Conservation (phyloP, 2,797 vertebrate species). For the Sebastes variabilis region DNA sequence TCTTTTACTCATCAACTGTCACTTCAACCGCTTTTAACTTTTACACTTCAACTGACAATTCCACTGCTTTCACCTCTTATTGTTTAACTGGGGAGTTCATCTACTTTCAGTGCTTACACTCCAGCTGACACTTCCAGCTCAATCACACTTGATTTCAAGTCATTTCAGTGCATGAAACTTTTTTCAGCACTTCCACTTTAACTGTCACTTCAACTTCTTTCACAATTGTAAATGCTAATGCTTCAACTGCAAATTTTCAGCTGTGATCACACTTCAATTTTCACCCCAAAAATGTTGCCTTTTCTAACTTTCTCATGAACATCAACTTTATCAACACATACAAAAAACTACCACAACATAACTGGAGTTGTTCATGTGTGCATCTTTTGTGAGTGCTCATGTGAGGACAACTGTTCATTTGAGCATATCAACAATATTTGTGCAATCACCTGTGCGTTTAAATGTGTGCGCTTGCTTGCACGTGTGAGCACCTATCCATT, state of each 20-base stretch:
- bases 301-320: conserved; percentile 2
- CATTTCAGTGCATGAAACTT: not conserved
- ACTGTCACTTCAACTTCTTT: not conserved
- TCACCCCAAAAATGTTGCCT: not conserved
- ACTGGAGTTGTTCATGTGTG: conserved; percentile 1
- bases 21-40: no score
- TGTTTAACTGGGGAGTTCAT: not conserved
- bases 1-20: not conserved
- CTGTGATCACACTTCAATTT: not conserved
- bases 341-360: not conserved
- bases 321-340: not conserved
- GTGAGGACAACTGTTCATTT: conserved; percentile 61
- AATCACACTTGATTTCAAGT: not conserved
- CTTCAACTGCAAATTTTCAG: not conserved
- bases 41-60: not conserved
- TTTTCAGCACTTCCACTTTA: not conserved
- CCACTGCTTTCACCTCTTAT: not conserved
- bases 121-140: not conserved
- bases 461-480: conserved; percentile 18
- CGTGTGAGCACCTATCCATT: conserved; percentile 60
- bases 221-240: not conserved
- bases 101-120: not conserved
- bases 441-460: conserved; percentile 50
- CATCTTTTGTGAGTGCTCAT: conserved; percentile 31
- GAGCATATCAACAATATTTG: conserved; percentile 55